These are phyloP conservation scores for Yponomeuta evonymella DNA, from an alignment of 2,888 invertebrate genomes.

Conservation along the genomic window DNA sequence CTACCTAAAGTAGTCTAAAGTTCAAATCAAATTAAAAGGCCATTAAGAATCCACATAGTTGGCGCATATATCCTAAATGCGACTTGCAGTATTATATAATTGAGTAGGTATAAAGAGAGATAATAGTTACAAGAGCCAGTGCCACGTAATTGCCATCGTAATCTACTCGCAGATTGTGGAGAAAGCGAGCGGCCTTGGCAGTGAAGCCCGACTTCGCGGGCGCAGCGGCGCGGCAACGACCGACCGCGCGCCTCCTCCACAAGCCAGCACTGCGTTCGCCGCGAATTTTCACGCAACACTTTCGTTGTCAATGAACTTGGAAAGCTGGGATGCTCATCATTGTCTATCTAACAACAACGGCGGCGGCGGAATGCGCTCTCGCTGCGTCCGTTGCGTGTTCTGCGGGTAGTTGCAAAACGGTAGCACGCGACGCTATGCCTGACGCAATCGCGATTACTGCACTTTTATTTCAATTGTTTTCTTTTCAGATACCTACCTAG, in stretches of 20 bases:
- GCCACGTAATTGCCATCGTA: slow-evolving; percentile 53
- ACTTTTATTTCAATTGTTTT: background rate
- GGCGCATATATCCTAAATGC: background rate
- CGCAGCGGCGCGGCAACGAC: slow-evolving; percentile 37
- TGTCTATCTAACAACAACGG: slow-evolving; percentile 59
- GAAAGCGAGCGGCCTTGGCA: slow-evolving; percentile 72
- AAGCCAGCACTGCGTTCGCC: slow-evolving; percentile 38
- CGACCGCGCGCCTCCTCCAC: slow-evolving; percentile 29
- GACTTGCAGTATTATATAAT: slow-evolving; percentile 31
- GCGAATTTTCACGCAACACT: slow-evolving; percentile 71
- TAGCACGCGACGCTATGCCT: slow-evolving; percentile 27
- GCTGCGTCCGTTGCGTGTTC: slow-evolving; percentile 45
- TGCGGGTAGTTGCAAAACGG: slow-evolving; percentile 43
- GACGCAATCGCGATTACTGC: slow-evolving; percentile 33
- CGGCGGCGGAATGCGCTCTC: slow-evolving; percentile 71
- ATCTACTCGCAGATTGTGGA: slow-evolving; percentile 52
- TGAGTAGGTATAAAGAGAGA: slow-evolving; percentile 54
- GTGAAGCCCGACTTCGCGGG: slow-evolving; percentile 49
- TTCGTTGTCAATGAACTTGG: slow-evolving; percentile 75
- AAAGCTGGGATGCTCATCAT: slow-evolving; percentile 71
- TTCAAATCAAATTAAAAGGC: background rate
- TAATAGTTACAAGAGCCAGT: slow-evolving; percentile 41
- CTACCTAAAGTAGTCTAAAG: background rate
- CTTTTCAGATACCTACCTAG: background rate
- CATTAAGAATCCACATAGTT: background rate